Conservation (phyloP, 2,797 vertebrate genomes). For the Champsocephalus gunnari region DNA sequence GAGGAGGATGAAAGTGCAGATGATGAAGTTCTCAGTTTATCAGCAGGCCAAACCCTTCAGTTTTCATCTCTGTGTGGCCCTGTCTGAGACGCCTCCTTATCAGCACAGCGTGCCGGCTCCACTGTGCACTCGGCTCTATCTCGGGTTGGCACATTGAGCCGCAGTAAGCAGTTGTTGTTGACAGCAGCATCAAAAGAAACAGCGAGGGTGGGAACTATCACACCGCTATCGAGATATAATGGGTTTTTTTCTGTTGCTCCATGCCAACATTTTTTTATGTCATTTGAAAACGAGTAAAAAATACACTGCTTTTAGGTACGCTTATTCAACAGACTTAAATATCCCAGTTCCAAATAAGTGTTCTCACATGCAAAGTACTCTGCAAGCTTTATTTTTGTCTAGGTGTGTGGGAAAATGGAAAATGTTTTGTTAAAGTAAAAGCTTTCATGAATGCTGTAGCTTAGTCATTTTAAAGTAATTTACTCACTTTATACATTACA, state of each 20-base stretch:
- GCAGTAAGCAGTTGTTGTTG: slow-evolving; percentile 56
- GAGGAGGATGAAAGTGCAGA: slow-evolving; percentile 39
- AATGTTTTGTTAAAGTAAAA: slow-evolving; percentile 13
- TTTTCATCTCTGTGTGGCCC: slow-evolving; percentile 37
- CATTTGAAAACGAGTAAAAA: slow-evolving; percentile 23
- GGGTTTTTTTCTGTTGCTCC: not conserved
- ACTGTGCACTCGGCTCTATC: slow-evolving; percentile 36
- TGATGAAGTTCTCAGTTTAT: slow-evolving; percentile 59
- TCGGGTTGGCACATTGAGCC: slow-evolving; percentile 47
- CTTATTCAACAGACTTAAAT: slow-evolving; percentile 4
- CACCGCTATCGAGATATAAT: slow-evolving; percentile 46
- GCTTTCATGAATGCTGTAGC: not conserved
- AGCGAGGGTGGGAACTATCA: slow-evolving; percentile 51
- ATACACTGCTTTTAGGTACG: not conserved
- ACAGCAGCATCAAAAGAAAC: slow-evolving; percentile 58
- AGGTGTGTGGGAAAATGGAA: slow-evolving; percentile 17
- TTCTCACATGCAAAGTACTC: not conserved
- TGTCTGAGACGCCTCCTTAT: slow-evolving; percentile 47
- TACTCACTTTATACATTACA: not conserved
- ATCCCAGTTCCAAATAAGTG: slow-evolving; percentile 1
- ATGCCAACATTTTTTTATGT: slow-evolving; percentile 40
- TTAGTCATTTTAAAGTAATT: too few species aligned
- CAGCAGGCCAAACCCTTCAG: slow-evolving; percentile 32
- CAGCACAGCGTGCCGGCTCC: slow-evolving; percentile 13
- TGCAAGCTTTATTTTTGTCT: slow-evolving; percentile 3